Evolutionary conservation across 2,888 invertebrate genomes (phyloP), one percentile per base, ranked within the genome.

Genomic region (Plebejus melissa): DNA sequence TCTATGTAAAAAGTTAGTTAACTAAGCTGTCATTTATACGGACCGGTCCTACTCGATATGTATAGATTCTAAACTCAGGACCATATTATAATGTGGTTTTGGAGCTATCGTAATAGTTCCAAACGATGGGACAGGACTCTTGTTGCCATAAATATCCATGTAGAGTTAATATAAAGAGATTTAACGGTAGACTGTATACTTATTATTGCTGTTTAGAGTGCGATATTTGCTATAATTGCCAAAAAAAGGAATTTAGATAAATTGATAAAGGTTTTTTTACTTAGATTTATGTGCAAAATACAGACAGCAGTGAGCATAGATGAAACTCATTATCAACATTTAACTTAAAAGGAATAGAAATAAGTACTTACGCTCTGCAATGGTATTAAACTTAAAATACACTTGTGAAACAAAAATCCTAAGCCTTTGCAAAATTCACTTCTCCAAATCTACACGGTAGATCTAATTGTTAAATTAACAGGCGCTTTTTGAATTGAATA

Each of bases 251-350:
- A n/a, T 9, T 1, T n/a, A 58, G 57, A 58, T n/a, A 22, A 28
- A 28, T n/a, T 28, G 60, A 60, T 41, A 0, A 60, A 60, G 11
- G 4, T 9, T 9, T 7, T 28, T n/a, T 58, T 22, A 58, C 41
- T 41, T 41, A 7, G 22, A 60, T 11, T 2, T 22, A 22, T 22
- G 22, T 22, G 22, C 22, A 22, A 22, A 32, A 28, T 13, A 32
- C 11, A 65, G 65, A 65, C 32, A 28, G 65, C 65, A 65, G 65
- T 65, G 65, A 65, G 65, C 65, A 65, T 65, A 65, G 65, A 65
- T 65, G 4, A 11, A 65, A 32, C 32, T 65, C 32, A 65, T 65
- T 65, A 32, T 13, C 22, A 13, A 65, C 28, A 65, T 2, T 60
- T 60, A 22, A 22, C 22, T 22, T 22, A 22, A 22, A 22, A 9